Conservation (phyloP, 37 sponge, comb jelly and placozoan genomes). For the Amphimedon queenslandica region DNA sequence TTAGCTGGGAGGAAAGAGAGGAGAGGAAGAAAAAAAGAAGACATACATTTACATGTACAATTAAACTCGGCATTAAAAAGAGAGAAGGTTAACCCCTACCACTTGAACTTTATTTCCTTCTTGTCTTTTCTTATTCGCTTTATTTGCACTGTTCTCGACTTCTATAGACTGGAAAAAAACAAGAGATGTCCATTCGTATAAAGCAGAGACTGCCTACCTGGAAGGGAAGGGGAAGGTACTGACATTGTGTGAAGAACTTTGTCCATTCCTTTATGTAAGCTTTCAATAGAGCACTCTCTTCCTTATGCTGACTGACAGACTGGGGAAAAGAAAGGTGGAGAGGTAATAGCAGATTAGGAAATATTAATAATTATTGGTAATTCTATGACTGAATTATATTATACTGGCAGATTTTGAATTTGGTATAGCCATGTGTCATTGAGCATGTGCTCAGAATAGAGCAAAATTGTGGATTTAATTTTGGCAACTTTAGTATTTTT, state of each 20-base stretch:
- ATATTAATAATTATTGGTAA: too few relatives aligned
- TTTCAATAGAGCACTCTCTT: conserved; percentile 76
- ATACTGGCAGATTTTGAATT: too few relatives aligned
- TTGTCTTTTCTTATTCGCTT: conserved; percentile 55
- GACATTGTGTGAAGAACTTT: conserved; percentile 83
- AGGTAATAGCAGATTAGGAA: neutral
- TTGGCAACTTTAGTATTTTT: too few relatives aligned
- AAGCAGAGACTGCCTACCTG: conserved; percentile 17
- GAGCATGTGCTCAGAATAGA: conserved; percentile 3
- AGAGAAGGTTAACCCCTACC: conserved; percentile 18
- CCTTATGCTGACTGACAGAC: conserved; percentile 65
- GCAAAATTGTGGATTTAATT: too few relatives aligned
- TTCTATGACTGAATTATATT: too few relatives aligned
- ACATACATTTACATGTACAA: neutral
- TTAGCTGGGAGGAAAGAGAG: conserved; percentile 50
- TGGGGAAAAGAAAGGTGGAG: conserved; percentile 3
- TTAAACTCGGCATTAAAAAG: neutral
- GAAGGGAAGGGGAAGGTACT: conserved; percentile 85
- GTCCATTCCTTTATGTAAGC: conserved; percentile 89
- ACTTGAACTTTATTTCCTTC: conserved; percentile 74
- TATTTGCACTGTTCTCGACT: conserved; percentile 38
- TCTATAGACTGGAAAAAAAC: conserved; percentile 39
- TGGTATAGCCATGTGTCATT: too few relatives aligned
- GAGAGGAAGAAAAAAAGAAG: conserved; percentile 1
- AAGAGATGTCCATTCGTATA: neutral